These are phyloP conservation scores for Pica pica DNA, from an alignment of 2,113 vertebrate species.

Conservation along the genomic window DNA sequence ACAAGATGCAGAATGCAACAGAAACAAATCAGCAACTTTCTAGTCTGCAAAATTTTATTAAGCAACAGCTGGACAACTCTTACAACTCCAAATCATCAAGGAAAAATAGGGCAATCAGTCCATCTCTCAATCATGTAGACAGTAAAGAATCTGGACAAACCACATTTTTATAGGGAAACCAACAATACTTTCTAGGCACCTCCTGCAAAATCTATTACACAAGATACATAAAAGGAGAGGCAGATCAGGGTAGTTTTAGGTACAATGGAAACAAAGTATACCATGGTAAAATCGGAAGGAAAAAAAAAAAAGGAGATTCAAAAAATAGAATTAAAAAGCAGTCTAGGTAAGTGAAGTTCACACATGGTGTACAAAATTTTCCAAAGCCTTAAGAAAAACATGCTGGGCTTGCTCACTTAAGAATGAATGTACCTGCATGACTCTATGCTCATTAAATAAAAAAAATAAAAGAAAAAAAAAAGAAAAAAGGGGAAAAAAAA, in stretches of 20 bases:
- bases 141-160: conserved; percentile 77
- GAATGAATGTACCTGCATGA: conserved; percentile 44
- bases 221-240: conserved; percentile 67
- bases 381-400: conserved; percentile 35
- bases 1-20: conserved; percentile 43
- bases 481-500: background rate
- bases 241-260: conserved; percentile 19
- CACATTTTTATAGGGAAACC: conserved; percentile 73
- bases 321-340: conserved; percentile 9
- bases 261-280: conserved; percentile 36
- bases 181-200: conserved; percentile 70
- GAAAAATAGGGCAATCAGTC: conserved; percentile 71
- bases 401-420: conserved; percentile 62
- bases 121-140: conserved; percentile 74
- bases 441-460: background rate
- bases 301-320: background rate
- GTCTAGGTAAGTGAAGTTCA: background rate
- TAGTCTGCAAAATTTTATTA: conserved; percentile 85
- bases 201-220: conserved; percentile 66
- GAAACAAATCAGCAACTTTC: conserved; percentile 43
- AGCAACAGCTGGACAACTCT: conserved; percentile 83
- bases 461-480: background rate
- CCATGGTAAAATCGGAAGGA: background rate
- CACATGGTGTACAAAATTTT: background rate
- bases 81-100: conserved; percentile 80